A percentile compares a stretch with the other conserved stretches of the same genome.
phyloP scores from a whole-genome alignment of 1,140 invertebrate species.

The Phymorhynchus buccinoides region DNA sequence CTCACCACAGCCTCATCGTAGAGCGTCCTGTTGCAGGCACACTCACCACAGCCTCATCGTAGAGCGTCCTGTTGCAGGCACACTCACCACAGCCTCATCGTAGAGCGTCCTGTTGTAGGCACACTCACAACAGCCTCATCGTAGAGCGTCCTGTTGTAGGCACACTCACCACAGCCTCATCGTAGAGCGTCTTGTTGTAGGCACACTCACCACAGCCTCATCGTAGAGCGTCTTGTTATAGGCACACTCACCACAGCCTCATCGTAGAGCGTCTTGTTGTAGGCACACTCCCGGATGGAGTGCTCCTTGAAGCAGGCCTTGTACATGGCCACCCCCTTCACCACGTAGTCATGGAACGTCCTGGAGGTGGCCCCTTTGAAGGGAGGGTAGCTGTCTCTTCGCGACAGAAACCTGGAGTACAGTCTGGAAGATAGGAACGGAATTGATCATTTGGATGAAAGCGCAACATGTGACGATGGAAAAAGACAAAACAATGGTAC shows the following conservation, averaged over 20 bases:
- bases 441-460: neutral
- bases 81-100: no score
- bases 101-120: no score
- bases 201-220: no score
- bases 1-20: no score
- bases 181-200: no score
- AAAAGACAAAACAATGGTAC: no score
- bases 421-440: constrained; percentile 31
- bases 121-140: neutral
- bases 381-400: constrained; percentile 35
- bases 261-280: constrained; percentile 43
- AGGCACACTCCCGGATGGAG: constrained; percentile 46
- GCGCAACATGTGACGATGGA: no score
- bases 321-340: constrained; percentile 41
- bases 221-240: no score
- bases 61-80: no score
- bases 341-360: constrained; percentile 41
- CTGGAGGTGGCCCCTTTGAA: constrained; percentile 27
- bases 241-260: constrained; percentile 29
- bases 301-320: constrained; percentile 39
- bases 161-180: constrained; percentile 33
- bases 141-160: constrained; percentile 43
- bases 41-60: no score
- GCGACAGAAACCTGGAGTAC: constrained; percentile 47
- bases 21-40: no score